phyloP scores from a whole-genome alignment of 2,888 invertebrate genomes.

The Axea sp. region DNA sequence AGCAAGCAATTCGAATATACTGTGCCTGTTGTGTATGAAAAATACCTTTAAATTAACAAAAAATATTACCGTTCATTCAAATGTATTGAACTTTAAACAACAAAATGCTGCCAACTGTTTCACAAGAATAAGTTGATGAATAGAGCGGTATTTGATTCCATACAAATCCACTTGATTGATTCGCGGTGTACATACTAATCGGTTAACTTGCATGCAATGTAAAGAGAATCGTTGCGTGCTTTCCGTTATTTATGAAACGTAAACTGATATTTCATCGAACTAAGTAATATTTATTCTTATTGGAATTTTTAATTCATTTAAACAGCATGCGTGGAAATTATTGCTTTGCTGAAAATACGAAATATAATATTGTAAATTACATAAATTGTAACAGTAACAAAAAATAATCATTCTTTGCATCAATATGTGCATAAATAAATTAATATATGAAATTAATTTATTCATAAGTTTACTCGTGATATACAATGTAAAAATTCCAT shows the following conservation, averaged over 20 bases:
- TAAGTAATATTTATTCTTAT: constrained; percentile 44
- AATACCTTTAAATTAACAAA: constrained; percentile 24
- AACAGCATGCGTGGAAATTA: constrained; percentile 1
- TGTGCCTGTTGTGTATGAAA: constrained; percentile 4
- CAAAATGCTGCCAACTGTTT: constrained; percentile 26
- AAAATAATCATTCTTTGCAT: no score
- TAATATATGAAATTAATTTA: no score
- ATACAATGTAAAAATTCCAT: no score
- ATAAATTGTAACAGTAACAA: no score
- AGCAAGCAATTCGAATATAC: constrained; percentile 24
- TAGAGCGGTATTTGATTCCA: constrained; percentile 26
- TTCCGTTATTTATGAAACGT: constrained; percentile 31
- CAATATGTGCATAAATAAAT: no score
- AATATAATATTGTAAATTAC: no score
- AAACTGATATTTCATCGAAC: constrained; percentile 40
- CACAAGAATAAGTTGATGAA: constrained; percentile 39
- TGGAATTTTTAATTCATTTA: constrained; percentile 15
- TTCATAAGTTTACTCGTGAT: no score
- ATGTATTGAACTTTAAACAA: constrained; percentile 20
- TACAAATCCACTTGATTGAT: constrained; percentile 45
- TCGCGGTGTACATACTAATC: constrained; percentile 31
- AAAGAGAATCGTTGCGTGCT: constrained; percentile 31
- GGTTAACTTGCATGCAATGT: constrained; percentile 28
- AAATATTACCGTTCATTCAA: constrained; percentile 8
- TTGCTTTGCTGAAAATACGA: constrained; percentile 4